Evolutionary conservation across 2,113 vertebrate genomes (phyloP).

Genomic region (Odontesthes bonariensis): DNA sequence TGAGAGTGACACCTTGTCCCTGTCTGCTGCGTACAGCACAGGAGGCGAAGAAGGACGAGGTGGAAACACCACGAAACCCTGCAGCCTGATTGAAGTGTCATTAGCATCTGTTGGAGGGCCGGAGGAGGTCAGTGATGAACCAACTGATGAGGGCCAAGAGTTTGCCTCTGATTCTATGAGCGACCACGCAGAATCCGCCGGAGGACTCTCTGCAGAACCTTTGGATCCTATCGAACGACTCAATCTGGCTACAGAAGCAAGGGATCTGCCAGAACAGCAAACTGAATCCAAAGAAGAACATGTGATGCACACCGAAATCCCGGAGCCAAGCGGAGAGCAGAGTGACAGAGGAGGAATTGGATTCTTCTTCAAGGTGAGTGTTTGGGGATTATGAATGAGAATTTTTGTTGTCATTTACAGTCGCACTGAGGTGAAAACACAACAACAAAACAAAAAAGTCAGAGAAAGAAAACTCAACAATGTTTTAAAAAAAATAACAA

Average conservation of each 20-base stretch:
- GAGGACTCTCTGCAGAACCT: not conserved
- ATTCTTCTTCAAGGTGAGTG: slow-evolving; percentile 85
- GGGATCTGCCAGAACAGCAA: slow-evolving; percentile 9
- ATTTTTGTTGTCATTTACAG: too few relatives aligned
- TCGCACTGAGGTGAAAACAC: too few relatives aligned
- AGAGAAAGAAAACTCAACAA: too few relatives aligned
- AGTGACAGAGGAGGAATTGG: slow-evolving; percentile 81
- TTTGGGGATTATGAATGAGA: not conserved
- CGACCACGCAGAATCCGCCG: slow-evolving; percentile 79
- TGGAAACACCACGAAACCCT: slow-evolving; percentile 30
- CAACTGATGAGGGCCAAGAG: slow-evolving; percentile 79
- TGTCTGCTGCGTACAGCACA: slow-evolving; percentile 59
- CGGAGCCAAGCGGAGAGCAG: slow-evolving; percentile 76
- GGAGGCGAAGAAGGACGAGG: slow-evolving; percentile 47
- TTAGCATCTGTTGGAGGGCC: slow-evolving; percentile 76
- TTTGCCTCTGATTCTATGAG: slow-evolving; percentile 87
- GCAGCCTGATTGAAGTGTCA: slow-evolving; percentile 82
- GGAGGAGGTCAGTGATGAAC: slow-evolving; percentile 73
- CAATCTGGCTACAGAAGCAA: slow-evolving; percentile 12
- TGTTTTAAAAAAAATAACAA: not conserved
- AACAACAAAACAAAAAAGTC: too few relatives aligned
- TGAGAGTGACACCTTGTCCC: slow-evolving; percentile 78
- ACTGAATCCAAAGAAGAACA: slow-evolving; percentile 18
- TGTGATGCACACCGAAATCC: not conserved
- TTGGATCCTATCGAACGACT: slow-evolving; percentile 34